These are phyloP conservation scores for Syrmaticus mikado DNA, from an alignment of 2,113 vertebrate genomes.

Conservation along the genomic window DNA sequence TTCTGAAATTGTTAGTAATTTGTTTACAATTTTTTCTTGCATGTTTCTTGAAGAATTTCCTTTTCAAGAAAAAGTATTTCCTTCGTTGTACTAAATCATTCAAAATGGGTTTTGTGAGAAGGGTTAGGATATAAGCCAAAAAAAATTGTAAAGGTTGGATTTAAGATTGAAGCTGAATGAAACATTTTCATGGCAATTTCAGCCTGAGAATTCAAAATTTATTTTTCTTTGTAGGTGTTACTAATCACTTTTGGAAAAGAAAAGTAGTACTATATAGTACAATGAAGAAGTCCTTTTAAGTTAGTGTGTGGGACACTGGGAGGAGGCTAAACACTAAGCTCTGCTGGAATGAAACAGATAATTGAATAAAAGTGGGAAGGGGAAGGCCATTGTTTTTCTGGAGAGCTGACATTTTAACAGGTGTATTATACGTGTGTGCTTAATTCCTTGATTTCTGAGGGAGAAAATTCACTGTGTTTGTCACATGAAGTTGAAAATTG, in stretches of 20 bases:
- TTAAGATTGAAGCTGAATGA: neutral
- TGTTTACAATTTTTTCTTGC: neutral
- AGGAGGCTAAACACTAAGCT: neutral
- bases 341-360: slow-evolving; percentile 6
- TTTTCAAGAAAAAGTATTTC: neutral
- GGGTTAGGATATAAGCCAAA: neutral
- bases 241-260: neutral
- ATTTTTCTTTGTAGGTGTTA: neutral
- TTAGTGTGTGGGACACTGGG: neutral
- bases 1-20: neutral
- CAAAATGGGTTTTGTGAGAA: neutral
- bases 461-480: neutral
- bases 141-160: neutral
- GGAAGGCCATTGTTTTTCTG: slow-evolving; percentile 41
- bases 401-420: slow-evolving; percentile 24
- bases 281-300: neutral
- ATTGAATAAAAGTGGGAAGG: slow-evolving; percentile 28
- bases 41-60: neutral
- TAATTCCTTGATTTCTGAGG: neutral
- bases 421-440: neutral
- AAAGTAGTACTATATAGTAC: neutral
- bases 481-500: neutral
- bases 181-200: neutral
- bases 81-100: neutral
- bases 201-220: neutral